These are phyloP conservation scores for Lingula anatina DNA, from an alignment of 2,888 invertebrate species.

Conservation along the genomic window DNA sequence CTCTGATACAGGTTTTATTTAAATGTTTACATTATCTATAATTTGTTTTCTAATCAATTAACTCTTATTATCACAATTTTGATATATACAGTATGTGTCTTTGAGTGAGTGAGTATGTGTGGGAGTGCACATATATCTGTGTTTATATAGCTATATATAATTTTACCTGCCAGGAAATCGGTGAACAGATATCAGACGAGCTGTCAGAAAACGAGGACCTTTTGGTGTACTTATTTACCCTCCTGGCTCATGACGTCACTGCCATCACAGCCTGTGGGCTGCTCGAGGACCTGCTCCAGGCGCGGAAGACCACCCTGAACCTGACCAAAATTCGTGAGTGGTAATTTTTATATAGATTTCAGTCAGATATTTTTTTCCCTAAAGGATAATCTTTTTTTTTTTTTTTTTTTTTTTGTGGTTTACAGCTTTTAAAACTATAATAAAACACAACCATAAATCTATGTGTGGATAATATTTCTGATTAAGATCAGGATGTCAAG, in stretches of 20 bases:
- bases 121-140: neutral
- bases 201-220: slow-evolving; percentile 38
- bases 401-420: neutral
- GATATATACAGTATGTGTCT: no score
- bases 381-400: neutral
- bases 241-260: slow-evolving; percentile 42
- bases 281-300: slow-evolving; percentile 48
- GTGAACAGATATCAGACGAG: slow-evolving; percentile 29
- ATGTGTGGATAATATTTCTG: neutral
- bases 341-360: neutral
- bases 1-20: no score
- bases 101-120: neutral
- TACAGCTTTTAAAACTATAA: neutral
- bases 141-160: no score
- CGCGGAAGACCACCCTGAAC: slow-evolving; percentile 39
- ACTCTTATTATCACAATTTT: no score
- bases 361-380: neutral
- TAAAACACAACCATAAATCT: neutral
- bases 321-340: slow-evolving; percentile 42
- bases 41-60: no score
- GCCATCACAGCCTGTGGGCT: slow-evolving; percentile 46
- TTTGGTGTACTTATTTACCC: slow-evolving; percentile 43
- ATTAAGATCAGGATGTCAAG: neutral
- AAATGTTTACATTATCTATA: no score
- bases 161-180: no score